Conservation (phyloP, 2,797 vertebrate genomes). For the Hirundo rustica region DNA sequence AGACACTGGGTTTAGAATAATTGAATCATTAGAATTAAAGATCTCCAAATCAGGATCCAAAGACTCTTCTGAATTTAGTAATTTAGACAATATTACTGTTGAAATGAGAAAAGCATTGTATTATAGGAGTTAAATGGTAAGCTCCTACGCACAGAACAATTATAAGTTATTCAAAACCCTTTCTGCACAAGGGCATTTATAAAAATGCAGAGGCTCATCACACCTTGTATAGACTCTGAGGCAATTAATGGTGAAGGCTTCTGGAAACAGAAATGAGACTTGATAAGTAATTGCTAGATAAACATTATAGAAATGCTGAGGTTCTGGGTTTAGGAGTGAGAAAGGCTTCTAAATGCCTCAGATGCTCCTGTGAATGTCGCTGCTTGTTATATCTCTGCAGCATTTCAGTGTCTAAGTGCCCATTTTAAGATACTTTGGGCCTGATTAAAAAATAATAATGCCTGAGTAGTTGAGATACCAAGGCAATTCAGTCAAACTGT, state of each 20-base stretch:
- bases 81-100: background rate
- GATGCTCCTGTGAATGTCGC: background rate
- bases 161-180: background rate
- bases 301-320: constrained; percentile 42
- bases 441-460: constrained; percentile 41
- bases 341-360: background rate
- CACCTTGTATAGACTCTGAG: background rate
- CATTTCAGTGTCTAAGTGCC: background rate
- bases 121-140: background rate
- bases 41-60: background rate
- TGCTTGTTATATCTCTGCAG: background rate
- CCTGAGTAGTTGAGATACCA: background rate
- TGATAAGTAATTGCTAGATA: constrained; percentile 13
- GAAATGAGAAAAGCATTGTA: background rate
- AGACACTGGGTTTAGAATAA: background rate
- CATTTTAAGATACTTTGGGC: constrained; percentile 8
- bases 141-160: background rate
- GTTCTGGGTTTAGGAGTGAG: background rate
- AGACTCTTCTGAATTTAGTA: background rate
- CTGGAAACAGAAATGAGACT: constrained; percentile 36
- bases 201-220: background rate
- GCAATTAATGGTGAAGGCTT: constrained; percentile 15
- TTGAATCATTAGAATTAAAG: background rate
- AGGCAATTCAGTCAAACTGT: background rate
- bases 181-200: background rate